Evolutionary conservation across 1,140 invertebrate species (phyloP).

Genomic region (Nylanderia fulva): DNA sequence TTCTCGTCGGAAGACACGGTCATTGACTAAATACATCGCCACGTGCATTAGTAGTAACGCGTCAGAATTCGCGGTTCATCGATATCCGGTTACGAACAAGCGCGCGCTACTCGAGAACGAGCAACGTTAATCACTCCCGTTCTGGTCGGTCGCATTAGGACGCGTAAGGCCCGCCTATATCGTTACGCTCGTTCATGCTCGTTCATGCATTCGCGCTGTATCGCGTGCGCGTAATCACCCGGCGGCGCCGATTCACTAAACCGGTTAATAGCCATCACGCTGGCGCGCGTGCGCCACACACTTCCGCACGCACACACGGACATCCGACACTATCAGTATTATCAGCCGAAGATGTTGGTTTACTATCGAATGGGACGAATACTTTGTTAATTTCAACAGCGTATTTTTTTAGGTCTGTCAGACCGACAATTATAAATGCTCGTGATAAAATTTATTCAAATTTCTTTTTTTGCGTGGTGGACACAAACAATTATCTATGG

Average conservation of each 20-base stretch:
- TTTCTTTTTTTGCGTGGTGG: no score
- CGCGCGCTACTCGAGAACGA: conserved; percentile 47
- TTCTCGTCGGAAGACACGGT: not conserved
- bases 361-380: not conserved
- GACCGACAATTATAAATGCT: no score
- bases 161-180: conserved; percentile 26
- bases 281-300: conserved; percentile 5
- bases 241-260: conserved; percentile 64
- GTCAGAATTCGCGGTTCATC: conserved; percentile 19
- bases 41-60: conserved; percentile 3
- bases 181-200: conserved; percentile 13
- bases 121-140: conserved; percentile 36
- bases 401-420: no score
- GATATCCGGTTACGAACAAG: conserved; percentile 38
- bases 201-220: conserved; percentile 44
- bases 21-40: not conserved
- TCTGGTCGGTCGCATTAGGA: conserved; percentile 38
- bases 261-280: conserved; percentile 63
- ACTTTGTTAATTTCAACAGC: not conserved
- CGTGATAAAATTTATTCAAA: no score
- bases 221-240: conserved; percentile 64
- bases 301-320: not conserved
- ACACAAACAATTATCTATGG: no score
- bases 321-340: conserved; percentile 2
- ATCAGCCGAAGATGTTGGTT: not conserved